phyloP scores from a whole-genome alignment of 2,113 vertebrate genomes.

The Psophia crepitans region DNA sequence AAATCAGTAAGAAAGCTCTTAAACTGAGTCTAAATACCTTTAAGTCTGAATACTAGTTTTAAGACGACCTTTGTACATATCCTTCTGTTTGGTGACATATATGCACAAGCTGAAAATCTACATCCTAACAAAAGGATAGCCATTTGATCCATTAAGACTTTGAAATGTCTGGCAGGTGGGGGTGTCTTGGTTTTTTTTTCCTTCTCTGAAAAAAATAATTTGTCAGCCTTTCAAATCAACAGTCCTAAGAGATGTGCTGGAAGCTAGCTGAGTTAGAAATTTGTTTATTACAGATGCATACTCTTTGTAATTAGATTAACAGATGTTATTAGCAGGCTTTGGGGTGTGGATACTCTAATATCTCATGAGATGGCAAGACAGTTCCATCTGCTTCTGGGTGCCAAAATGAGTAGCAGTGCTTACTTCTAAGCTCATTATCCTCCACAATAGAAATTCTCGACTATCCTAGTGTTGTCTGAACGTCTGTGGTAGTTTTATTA shows the following conservation, averaged over 20 bases:
- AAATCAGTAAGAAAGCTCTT: neutral
- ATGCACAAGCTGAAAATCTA: neutral
- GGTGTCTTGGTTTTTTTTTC: neutral
- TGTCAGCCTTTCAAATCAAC: constrained; percentile 6
- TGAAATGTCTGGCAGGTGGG: neutral
- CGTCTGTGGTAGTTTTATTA: neutral
- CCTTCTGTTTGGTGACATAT: neutral
- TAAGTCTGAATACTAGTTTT: neutral
- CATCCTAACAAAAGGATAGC: neutral
- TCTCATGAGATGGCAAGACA: neutral
- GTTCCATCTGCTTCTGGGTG: neutral
- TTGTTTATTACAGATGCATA: neutral
- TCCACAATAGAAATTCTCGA: neutral
- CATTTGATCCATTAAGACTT: neutral
- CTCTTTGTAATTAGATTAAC: constrained; percentile 27
- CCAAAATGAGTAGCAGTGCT: neutral
- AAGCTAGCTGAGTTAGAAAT: constrained; percentile 30
- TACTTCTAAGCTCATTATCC: neutral
- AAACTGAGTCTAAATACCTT: neutral
- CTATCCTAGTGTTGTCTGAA: neutral
- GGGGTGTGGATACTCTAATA: neutral
- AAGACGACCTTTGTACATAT: neutral
- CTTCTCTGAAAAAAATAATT: neutral
- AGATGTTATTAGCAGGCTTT: constrained; percentile 36
- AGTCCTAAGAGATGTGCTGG: neutral